phyloP scores from a whole-genome alignment of 1,140 invertebrate species.

The Prorops nasuta region DNA sequence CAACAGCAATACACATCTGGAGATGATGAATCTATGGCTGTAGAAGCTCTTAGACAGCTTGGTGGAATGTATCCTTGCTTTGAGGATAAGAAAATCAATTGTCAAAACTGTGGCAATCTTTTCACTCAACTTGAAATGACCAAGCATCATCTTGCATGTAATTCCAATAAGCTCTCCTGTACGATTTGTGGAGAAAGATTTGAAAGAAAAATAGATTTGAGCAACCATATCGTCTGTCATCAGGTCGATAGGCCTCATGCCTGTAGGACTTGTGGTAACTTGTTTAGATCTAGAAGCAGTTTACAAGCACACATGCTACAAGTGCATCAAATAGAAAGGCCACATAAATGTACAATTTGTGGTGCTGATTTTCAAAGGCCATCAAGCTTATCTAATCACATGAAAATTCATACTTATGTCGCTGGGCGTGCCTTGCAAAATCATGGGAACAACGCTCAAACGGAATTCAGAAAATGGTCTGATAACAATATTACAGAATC shows the following conservation, averaged over 20 bases:
- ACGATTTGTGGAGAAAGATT: conserved; percentile 45
- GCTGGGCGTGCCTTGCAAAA: conserved; percentile 47
- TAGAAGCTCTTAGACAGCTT: conserved; percentile 54
- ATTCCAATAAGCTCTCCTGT: conserved; percentile 36
- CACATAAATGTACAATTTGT: conserved; percentile 52
- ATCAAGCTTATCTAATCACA: conserved; percentile 57
- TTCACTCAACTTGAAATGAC: conserved; percentile 29
- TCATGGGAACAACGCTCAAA: conserved; percentile 16
- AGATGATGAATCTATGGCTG: conserved; percentile 55
- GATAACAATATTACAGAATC: conserved; percentile 32
- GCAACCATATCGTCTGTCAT: conserved; percentile 54
- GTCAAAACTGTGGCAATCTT: conserved; percentile 26
- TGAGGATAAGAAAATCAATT: conserved; percentile 40
- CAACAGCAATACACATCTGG: conserved; percentile 42
- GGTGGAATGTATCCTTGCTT: conserved; percentile 53
- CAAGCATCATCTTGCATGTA: conserved; percentile 35
- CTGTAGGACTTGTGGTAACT: conserved; percentile 48
- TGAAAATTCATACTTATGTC: conserved; percentile 56
- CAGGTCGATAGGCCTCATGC: conserved; percentile 49
- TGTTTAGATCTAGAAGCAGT: conserved; percentile 46
- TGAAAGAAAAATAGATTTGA: conserved; percentile 46
- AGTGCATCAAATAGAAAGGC: conserved; percentile 37
- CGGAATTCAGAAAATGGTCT: conserved; percentile 29
- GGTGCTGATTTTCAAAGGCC: conserved; percentile 53
- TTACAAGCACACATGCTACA: conserved; percentile 44